phyloP scores from a whole-genome alignment of 1,140 invertebrate species.

The Rhagoletis pomonella region DNA sequence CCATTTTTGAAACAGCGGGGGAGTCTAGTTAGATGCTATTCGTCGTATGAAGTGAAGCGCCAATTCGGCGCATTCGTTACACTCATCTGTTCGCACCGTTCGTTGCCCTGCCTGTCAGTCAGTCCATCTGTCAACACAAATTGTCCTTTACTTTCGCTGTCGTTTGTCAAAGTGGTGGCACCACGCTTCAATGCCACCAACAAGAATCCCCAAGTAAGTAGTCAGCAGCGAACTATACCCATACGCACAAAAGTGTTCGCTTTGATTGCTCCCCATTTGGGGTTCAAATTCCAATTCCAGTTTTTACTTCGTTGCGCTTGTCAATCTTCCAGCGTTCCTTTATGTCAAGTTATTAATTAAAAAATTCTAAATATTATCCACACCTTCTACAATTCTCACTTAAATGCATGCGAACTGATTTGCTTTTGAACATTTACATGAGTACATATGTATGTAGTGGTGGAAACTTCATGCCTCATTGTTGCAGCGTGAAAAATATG shows the following conservation, averaged over 20 bases:
- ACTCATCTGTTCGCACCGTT: conserved; percentile 32
- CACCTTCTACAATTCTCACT: neutral
- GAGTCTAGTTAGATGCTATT: no score
- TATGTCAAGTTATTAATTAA: conserved; percentile 54
- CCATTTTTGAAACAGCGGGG: no score
- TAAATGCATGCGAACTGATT: neutral
- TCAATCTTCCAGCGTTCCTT: conserved; percentile 24
- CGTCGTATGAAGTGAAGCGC: neutral
- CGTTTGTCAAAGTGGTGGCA: conserved; percentile 4
- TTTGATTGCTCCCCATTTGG: neutral
- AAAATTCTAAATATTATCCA: conserved; percentile 5
- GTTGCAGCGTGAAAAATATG: neutral
- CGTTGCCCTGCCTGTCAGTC: conserved; percentile 35
- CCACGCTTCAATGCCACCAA: conserved; percentile 9
- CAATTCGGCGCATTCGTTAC: conserved; percentile 30
- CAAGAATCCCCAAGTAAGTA: neutral
- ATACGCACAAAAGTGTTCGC: neutral
- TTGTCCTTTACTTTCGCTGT: conserved; percentile 33
- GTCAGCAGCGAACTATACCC: neutral
- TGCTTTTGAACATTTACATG: no score
- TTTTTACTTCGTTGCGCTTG: conserved; percentile 26
- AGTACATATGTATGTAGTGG: neutral
- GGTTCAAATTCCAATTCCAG: neutral
- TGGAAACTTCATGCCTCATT: neutral
- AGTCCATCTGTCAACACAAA: conserved; percentile 41